phyloP scores from a whole-genome alignment of 1,140 invertebrate genomes.

The Aphidius ervi region DNA sequence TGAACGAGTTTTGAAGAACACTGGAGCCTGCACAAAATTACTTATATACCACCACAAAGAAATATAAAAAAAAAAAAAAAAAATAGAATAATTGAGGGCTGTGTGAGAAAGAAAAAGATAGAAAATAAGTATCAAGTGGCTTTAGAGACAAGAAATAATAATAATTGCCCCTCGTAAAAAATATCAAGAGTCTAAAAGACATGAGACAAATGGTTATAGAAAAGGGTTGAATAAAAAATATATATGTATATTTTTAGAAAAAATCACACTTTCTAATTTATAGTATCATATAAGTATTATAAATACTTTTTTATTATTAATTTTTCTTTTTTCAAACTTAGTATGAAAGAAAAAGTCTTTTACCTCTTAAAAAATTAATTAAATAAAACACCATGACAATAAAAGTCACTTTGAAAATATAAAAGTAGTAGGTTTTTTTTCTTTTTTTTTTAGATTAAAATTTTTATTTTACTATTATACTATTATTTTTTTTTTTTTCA shows the following conservation, averaged over 20 bases:
- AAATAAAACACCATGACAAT: too few species aligned
- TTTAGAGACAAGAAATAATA: slow-evolving; percentile 14
- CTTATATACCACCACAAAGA: not conserved
- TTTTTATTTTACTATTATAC: too few species aligned
- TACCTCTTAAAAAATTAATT: too few species aligned
- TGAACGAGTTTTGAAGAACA: not conserved
- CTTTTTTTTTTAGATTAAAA: too few species aligned
- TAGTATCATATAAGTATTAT: slow-evolving; percentile 18
- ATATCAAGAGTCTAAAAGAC: slow-evolving; percentile 7
- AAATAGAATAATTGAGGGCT: slow-evolving; percentile 23
- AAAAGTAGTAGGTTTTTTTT: too few species aligned
- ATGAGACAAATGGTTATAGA: slow-evolving; percentile 17
- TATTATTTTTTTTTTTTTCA: too few species aligned
- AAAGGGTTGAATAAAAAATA: not conserved
- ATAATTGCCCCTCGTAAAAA: slow-evolving; percentile 22
- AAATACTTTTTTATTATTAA: too few species aligned
- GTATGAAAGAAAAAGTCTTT: too few species aligned
- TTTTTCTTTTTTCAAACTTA: too few species aligned
- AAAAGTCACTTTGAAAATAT: too few species aligned
- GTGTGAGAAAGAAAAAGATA: slow-evolving; percentile 19
- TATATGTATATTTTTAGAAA: not conserved
- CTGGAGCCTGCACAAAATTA: slow-evolving; percentile 3
- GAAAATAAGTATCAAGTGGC: slow-evolving; percentile 1
- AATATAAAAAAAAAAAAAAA: too few species aligned
- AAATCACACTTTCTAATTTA: slow-evolving; percentile 2